Evolutionary conservation across 2,797 vertebrate genomes (phyloP).

Genomic region (Atherinosoma microstoma): DNA sequence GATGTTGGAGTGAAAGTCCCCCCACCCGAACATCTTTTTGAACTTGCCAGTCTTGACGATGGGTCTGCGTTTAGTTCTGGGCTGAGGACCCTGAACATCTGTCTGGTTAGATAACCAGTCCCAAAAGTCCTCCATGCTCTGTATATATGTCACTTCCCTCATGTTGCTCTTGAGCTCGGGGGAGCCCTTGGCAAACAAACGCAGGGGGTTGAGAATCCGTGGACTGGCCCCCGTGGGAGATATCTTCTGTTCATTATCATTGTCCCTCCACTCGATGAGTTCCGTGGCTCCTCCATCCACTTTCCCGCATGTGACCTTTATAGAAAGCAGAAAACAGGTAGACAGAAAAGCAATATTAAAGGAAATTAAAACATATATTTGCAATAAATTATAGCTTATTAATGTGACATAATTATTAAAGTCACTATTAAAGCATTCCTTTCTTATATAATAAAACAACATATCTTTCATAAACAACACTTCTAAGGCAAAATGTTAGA

Average conservation of each 20-base stretch:
- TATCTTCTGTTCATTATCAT: slow-evolving; percentile 85
- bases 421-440: neutral
- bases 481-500: neutral
- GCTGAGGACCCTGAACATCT: slow-evolving; percentile 89
- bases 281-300: slow-evolving; percentile 82
- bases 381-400: neutral
- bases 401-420: neutral
- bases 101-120: slow-evolving; percentile 99
- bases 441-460: neutral
- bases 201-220: slow-evolving; percentile 91
- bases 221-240: slow-evolving; percentile 88
- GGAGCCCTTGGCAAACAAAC: slow-evolving; percentile 92
- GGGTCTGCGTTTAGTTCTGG: slow-evolving; percentile 97
- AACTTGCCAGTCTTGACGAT: slow-evolving; percentile 99
- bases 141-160: slow-evolving; percentile 89
- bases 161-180: slow-evolving; percentile 87
- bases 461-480: neutral
- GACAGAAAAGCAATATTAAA: slow-evolving; percentile 38
- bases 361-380: neutral
- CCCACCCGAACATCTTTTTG: slow-evolving; percentile 99
- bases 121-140: slow-evolving; percentile 95
- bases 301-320: slow-evolving; percentile 89
- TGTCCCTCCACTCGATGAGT: slow-evolving; percentile 90
- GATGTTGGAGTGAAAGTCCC: slow-evolving; percentile 99
- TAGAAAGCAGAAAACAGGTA: slow-evolving; percentile 55